Conservation (phyloP, 2,888 invertebrate species). For the Sabatieria punctata region DNA sequence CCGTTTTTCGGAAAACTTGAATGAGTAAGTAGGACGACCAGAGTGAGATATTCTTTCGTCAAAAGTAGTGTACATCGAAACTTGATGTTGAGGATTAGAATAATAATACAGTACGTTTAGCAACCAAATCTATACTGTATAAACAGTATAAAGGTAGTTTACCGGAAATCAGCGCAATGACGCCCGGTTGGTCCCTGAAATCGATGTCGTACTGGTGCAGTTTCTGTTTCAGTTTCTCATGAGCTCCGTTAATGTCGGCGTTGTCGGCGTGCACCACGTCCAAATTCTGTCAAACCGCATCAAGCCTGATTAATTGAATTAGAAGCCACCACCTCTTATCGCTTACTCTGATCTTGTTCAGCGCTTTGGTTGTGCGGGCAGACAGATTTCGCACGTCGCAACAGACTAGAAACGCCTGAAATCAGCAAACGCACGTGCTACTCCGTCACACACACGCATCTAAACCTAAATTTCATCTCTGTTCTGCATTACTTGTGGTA, state of each 20-base stretch:
- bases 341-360: background rate
- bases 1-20: too few species aligned
- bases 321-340: background rate
- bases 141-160: too few species aligned
- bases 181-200: background rate
- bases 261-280: background rate
- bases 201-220: conserved; percentile 3
- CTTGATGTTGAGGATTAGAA: too few species aligned
- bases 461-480: too few species aligned
- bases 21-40: too few species aligned
- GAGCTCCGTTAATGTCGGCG: background rate
- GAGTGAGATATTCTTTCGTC: too few species aligned
- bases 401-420: background rate
- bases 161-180: background rate
- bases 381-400: background rate
- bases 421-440: background rate
- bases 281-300: background rate
- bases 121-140: too few species aligned
- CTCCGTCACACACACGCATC: background rate
- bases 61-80: too few species aligned
- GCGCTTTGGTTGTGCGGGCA: background rate
- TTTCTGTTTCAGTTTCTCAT: conserved; percentile 1
- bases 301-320: too few species aligned
- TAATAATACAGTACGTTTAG: too few species aligned
- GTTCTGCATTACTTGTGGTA: too few species aligned